Conservation (phyloP, 2,113 vertebrate species). For the Mesoclemmys tuberculata region DNA sequence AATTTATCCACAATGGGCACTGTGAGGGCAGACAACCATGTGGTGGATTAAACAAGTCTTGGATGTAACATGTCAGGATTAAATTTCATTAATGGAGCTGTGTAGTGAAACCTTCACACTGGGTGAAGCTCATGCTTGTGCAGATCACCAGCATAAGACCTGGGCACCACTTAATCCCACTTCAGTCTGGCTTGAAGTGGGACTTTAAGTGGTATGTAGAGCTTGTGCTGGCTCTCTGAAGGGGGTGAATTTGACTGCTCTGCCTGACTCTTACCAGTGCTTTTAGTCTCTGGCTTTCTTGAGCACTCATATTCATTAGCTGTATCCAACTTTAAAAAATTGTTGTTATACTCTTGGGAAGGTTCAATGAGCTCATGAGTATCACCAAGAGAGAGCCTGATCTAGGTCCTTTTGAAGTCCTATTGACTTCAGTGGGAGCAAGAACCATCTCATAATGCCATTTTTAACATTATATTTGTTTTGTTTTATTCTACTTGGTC, state of each 20-base stretch:
- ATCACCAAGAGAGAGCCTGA: neutral
- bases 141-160: neutral
- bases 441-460: neutral
- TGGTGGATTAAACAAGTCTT: neutral
- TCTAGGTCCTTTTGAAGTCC: neutral
- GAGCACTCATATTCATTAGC: neutral
- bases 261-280: neutral
- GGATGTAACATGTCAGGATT: neutral
- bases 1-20: no score
- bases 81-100: neutral
- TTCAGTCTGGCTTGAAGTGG: neutral
- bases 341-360: neutral
- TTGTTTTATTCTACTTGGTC: neutral
- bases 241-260: neutral
- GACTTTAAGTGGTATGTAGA: neutral
- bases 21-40: no score
- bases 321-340: neutral
- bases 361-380: neutral
- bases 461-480: neutral
- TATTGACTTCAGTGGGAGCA: neutral
- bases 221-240: rapidly evolving
- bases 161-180: neutral
- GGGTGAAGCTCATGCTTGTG: neutral
- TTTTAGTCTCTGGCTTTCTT: neutral
- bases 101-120: neutral